These are phyloP conservation scores for Adineta ricciae DNA, from an alignment of 2,888 invertebrate genomes.

Conservation along the genomic window DNA sequence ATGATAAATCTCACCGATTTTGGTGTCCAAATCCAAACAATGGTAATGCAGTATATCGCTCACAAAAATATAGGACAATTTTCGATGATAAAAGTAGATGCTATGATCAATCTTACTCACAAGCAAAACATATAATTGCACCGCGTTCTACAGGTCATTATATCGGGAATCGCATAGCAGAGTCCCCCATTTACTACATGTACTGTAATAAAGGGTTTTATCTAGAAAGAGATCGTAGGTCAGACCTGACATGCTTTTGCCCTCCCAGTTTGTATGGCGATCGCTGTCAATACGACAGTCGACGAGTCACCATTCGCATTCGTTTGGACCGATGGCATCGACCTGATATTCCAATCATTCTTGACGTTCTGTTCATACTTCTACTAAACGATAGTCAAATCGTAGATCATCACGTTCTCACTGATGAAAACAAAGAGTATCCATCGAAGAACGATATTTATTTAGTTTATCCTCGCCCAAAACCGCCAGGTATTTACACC, in stretches of 20 bases:
- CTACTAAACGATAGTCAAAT: too few species aligned
- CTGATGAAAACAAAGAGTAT: too few species aligned
- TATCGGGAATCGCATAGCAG: not conserved
- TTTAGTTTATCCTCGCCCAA: too few species aligned
- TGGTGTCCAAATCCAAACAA: not conserved
- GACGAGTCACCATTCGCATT: not conserved
- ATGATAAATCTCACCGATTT: too few species aligned
- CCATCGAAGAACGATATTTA: too few species aligned
- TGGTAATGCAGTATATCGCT: not conserved
- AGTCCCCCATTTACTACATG: not conserved
- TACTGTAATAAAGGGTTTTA: not conserved
- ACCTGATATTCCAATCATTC: not conserved
- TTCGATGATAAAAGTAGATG: not conserved
- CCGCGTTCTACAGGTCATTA: too few species aligned
- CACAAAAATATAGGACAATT: not conserved
- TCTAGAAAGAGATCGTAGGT: not conserved
- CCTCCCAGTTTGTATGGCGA: not conserved
- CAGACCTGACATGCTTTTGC: not conserved
- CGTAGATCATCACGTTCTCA: too few species aligned
- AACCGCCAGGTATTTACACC: too few species aligned
- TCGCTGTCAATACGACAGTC: not conserved
- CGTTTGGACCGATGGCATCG: not conserved
- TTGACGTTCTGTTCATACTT: too few species aligned
- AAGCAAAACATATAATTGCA: too few species aligned
- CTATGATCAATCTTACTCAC: not conserved